A percentile compares a stretch with the other conserved stretches of the same genome.
Evolutionary conservation across 2,113 vertebrate genomes (phyloP).

Genomic region (Lycaon pictus): DNA sequence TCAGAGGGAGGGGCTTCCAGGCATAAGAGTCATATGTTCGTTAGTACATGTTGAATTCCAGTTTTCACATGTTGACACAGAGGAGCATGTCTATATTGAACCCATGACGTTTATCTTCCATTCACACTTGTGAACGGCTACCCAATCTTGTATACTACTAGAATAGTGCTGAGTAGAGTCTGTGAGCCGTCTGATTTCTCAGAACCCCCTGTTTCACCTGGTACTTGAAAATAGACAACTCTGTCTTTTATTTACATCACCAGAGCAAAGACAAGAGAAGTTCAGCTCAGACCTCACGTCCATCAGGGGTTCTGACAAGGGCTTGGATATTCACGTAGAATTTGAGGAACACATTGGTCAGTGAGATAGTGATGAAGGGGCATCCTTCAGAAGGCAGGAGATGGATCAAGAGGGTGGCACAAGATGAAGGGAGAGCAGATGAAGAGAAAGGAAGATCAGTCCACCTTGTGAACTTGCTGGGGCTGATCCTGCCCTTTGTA

Average conservation of each 20-base stretch:
- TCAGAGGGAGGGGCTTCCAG: not conserved
- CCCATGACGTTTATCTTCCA: too few relatives aligned
- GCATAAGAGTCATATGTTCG: rapidly evolving
- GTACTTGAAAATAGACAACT: not conserved
- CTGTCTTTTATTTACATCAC: rapidly evolving
- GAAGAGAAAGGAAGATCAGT: not conserved
- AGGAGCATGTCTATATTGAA: not conserved
- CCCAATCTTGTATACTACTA: rapidly evolving
- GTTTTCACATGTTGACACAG: not conserved
- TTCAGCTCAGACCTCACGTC: rapidly evolving
- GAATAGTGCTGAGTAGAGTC: rapidly evolving
- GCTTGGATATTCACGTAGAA: rapidly evolving
- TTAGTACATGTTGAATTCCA: not conserved
- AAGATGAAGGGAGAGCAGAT: rapidly evolving
- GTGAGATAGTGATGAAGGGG: rapidly evolving
- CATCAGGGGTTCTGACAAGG: not conserved
- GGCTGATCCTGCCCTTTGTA: not conserved
- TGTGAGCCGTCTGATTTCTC: rapidly evolving
- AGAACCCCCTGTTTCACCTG: not conserved
- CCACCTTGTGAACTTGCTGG: rapidly evolving
- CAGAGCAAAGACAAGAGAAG: not conserved
- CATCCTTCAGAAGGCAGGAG: not conserved
- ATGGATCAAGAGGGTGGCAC: rapidly evolving
- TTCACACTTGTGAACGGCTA: too few relatives aligned
- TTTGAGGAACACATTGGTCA: rapidly evolving